Base-by-base conservation (phyloP, 1,140 invertebrate genomes). In the Ceratoteleas bidentatus region DNA sequence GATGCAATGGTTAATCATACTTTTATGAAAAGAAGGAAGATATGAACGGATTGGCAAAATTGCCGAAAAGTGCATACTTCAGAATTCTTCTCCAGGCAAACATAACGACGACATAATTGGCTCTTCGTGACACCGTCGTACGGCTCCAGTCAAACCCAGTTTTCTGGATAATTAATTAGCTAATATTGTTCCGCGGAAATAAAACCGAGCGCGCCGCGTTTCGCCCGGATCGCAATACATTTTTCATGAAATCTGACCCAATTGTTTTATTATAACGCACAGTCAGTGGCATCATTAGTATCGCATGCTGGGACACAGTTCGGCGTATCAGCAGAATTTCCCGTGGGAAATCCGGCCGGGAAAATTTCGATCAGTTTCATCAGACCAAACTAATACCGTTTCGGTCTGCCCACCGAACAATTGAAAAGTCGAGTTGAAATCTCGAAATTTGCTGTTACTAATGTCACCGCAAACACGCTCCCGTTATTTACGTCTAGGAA, bases 361-460 rank as follows among this genome's bases (percentile, higher is more conserved):
- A 66, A 72, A 66, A 66, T 72, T 79, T 72, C 65, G 76, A 78
- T 78, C 66, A 70, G 66, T 38, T 58, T 65, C 13, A 69, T 64
- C 38, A 53, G 10, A 16, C 10, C 47, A 50, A 68, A 76, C 62
- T 78, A 57, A 65, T 70, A 78, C 24, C 47, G 14, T 53, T 10
- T 14, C 34, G 15, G 0, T 38, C 16, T 36, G 38, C 45, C 13
- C 38, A 14, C 58, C 72, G 45, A 43, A 0, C 60, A 52, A 75
- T 52, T 15, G 38, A 54, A n/a, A 32, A 6, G 57, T 38, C 13
- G 13, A 61, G 61, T 62, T 76, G 60, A 62, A 68, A 47, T 61
- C 56, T 57, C 6, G 50, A 36, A 73, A 73, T 73, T 43, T 61
- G 43, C 54, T 58, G 32, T 47, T n/a, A n/a, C n/a, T n/a, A n/a